phyloP scores from a whole-genome alignment of 2,888 invertebrate genomes.

The Biston betularia region DNA sequence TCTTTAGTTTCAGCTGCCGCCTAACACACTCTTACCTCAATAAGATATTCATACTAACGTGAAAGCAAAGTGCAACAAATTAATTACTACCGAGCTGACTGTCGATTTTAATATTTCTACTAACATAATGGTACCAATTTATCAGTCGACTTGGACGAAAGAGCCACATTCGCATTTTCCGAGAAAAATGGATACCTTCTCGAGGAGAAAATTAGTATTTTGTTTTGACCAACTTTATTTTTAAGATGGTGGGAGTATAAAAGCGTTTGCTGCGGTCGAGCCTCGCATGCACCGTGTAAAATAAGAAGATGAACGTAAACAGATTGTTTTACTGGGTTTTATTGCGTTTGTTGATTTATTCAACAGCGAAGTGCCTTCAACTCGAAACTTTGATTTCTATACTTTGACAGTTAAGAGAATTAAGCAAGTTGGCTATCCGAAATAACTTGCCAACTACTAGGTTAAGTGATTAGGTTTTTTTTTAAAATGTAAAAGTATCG shows the following conservation, averaged over 20 bases:
- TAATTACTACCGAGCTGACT: conserved; percentile 20
- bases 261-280: neutral
- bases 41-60: conserved; percentile 49
- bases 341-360: neutral
- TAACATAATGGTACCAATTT: neutral
- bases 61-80: conserved; percentile 30
- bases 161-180: neutral
- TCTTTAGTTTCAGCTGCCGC: neutral
- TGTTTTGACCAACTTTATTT: neutral
- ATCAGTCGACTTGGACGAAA: neutral
- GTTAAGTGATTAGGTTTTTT: too few relatives aligned
- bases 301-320: neutral
- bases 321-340: neutral
- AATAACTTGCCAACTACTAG: too few relatives aligned
- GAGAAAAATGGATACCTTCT: neutral
- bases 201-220: neutral
- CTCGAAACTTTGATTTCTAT: neutral
- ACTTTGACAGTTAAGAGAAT: neutral
- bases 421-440: neutral
- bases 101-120: conserved; percentile 35
- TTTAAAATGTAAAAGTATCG: too few relatives aligned
- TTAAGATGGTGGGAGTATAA: neutral
- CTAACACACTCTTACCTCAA: conserved; percentile 30
- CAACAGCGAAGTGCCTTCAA: neutral
- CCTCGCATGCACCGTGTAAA: neutral